Percentiles rank a stretch among this genome's conserved stretches.
Conservation (phyloP, 35 echinoderm and acorn worm species). For the Apostichopus californicus region DNA sequence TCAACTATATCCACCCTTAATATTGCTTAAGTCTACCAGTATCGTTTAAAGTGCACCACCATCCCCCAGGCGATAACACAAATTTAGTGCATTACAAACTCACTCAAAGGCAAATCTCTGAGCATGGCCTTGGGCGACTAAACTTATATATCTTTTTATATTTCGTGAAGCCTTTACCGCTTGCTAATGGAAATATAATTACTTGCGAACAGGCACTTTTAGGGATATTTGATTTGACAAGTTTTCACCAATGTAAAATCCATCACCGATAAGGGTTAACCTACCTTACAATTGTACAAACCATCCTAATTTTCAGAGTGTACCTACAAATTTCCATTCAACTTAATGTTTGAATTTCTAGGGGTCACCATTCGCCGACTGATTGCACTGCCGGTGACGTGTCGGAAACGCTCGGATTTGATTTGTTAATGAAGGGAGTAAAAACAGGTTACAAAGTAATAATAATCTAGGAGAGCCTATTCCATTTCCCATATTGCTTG, state of each 20-base stretch:
- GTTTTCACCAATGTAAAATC: background rate
- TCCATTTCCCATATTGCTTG: background rate
- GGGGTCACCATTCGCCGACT: background rate
- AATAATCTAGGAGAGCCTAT: background rate
- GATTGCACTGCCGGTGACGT: background rate
- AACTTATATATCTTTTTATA: background rate
- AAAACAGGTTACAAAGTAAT: slow-evolving; percentile 17
- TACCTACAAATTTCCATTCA: no score
- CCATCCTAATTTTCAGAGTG: no score
- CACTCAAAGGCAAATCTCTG: background rate
- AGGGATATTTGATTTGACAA: background rate
- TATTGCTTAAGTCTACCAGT: no score
- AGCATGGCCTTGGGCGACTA: background rate
- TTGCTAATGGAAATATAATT: slow-evolving; percentile 1
- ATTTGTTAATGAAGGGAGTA: slow-evolving; percentile 1
- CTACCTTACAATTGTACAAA: no score
- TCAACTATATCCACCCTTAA: no score
- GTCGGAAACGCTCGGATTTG: background rate
- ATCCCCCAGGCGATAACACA: background rate
- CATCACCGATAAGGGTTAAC: background rate
- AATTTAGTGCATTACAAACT: background rate
- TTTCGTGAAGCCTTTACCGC: background rate
- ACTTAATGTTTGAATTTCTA: no score
- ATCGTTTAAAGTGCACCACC: background rate
- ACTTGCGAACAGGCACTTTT: background rate